Conservation (phyloP, 2,797 vertebrate species). For the Falco columbarius region DNA sequence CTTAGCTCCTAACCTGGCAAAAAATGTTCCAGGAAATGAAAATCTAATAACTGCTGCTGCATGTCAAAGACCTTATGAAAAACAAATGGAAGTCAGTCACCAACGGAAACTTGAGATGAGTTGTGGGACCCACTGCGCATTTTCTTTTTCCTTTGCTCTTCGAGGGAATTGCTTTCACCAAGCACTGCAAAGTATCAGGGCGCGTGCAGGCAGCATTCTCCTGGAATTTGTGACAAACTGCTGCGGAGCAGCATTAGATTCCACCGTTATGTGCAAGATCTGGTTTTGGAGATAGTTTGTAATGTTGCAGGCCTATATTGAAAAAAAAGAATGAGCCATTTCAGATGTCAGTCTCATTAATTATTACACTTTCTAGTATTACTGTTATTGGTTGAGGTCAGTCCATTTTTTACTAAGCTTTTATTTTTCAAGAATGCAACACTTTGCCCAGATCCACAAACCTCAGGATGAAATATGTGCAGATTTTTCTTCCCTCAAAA, state of each 20-base stretch:
- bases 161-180: constrained; percentile 56
- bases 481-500: constrained; percentile 10
- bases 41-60: constrained; percentile 37
- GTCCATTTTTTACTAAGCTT: neutral
- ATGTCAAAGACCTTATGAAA: constrained; percentile 61
- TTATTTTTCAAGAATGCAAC: neutral
- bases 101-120: constrained; percentile 50
- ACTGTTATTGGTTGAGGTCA: constrained; percentile 27
- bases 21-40: constrained; percentile 58
- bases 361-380: constrained; percentile 41
- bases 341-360: constrained; percentile 29
- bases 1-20: neutral
- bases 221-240: constrained; percentile 57
- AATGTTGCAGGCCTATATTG: constrained; percentile 41
- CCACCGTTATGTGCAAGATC: neutral
- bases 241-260: constrained; percentile 28
- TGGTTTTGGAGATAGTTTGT: constrained; percentile 44
- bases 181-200: constrained; percentile 33
- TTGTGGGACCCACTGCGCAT: constrained; percentile 34
- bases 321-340: constrained; percentile 1
- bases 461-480: neutral
- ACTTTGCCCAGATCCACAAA: neutral
- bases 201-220: constrained; percentile 17
- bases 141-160: constrained; percentile 58
- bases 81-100: constrained; percentile 54